Conservation (phyloP, 2,888 invertebrate genomes). For the Luperina testacea region DNA sequence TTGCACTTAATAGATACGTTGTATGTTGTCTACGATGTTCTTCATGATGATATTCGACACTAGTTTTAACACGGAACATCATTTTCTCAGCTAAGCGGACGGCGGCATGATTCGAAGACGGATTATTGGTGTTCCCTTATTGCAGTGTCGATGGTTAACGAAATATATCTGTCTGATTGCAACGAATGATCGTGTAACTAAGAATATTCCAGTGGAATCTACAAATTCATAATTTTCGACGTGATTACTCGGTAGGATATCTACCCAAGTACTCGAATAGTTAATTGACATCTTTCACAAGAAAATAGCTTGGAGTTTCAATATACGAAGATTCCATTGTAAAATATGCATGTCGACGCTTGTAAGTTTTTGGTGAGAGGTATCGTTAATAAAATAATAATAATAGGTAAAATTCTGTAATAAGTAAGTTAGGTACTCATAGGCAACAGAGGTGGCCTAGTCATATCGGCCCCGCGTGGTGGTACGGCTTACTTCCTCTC, state of each 20-base stretch:
- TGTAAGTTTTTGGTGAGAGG: constrained; percentile 13
- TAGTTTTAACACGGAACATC: constrained; percentile 8
- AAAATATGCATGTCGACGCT: constrained; percentile 3
- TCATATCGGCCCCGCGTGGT: background rate
- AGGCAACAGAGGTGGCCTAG: background rate
- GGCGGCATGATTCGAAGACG: constrained; percentile 61
- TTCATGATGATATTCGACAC: constrained; percentile 4
- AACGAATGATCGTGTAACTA: background rate
- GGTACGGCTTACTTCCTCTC: background rate
- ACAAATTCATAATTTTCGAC: background rate
- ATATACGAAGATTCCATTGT: constrained; percentile 27
- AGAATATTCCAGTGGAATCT: constrained; percentile 32
- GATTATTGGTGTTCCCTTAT: constrained; percentile 49
- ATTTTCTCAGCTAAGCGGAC: constrained; percentile 54
- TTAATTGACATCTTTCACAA: constrained; percentile 36
- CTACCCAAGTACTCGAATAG: background rate
- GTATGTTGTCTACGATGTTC: background rate
- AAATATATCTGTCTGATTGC: constrained; percentile 14
- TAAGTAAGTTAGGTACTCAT: background rate
- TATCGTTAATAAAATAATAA: background rate
- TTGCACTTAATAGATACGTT: background rate
- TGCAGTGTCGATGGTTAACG: constrained; percentile 45
- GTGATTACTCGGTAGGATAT: background rate
- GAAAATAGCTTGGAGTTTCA: background rate
- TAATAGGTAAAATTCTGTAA: background rate